A percentile compares a stretch with the other conserved stretches of the same genome.
Evolutionary conservation across 2,888 invertebrate genomes (phyloP).

Genomic region (Lutraria lutraria): DNA sequence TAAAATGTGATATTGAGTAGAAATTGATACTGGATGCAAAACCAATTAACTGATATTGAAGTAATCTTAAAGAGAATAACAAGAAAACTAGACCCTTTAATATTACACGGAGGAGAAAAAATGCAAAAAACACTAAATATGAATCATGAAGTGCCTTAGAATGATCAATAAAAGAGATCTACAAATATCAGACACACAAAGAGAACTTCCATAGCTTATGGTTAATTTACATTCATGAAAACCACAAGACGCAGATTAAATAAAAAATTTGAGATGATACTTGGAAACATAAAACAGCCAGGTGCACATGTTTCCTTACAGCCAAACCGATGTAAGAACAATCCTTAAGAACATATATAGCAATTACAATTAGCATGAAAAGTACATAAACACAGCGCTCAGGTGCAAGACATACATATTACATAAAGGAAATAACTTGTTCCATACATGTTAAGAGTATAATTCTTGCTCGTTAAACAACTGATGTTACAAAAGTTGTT

Average conservation of each 20-base stretch:
- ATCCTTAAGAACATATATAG: background rate
- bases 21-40: background rate
- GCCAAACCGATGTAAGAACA: background rate
- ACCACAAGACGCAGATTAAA: background rate
- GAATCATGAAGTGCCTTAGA: background rate
- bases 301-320: background rate
- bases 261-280: background rate
- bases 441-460: background rate
- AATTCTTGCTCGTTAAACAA: too few species aligned
- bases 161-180: background rate
- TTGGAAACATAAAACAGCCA: background rate
- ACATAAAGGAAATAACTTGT: slow-evolving; percentile 7
- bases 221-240: background rate
- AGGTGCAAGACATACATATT: background rate
- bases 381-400: background rate
- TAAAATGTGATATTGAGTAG: background rate
- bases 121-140: background rate
- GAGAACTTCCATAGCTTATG: background rate
- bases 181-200: background rate
- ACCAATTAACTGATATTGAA: background rate
- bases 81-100: too few species aligned
- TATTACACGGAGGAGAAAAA: background rate
- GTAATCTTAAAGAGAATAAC: too few species aligned
- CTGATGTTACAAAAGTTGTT: too few species aligned
- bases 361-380: background rate